Evolutionary conservation across 2,888 invertebrate species (phyloP).

Genomic region (Drosophila neonasuta): DNA sequence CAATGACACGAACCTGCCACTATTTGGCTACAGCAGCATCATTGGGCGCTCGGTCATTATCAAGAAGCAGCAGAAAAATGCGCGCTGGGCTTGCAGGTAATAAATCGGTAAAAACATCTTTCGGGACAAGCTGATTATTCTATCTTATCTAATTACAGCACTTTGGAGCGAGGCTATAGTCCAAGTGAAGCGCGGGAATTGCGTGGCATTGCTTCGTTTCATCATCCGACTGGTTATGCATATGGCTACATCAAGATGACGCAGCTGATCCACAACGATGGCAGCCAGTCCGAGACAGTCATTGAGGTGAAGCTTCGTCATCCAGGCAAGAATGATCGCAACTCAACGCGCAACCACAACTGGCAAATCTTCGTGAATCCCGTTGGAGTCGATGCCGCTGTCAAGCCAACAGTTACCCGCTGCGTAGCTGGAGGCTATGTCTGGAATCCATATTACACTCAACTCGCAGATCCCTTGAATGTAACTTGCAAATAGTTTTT

Average conservation of each 20-base stretch:
- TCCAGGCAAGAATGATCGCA: constrained; percentile 92
- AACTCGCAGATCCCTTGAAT: constrained; percentile 93
- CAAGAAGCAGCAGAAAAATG: constrained; percentile 86
- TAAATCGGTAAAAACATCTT: not conserved
- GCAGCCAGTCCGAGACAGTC: constrained; percentile 93
- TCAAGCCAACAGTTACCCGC: constrained; percentile 89
- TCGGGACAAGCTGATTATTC: fast-evolving
- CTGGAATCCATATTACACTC: constrained; percentile 96
- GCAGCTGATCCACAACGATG: constrained; percentile 93
- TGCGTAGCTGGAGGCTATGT: constrained; percentile 95
- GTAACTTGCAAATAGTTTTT: constrained; percentile 83
- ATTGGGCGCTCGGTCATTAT: constrained; percentile 93
- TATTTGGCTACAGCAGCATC: constrained; percentile 91
- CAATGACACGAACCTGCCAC: constrained; percentile 91
- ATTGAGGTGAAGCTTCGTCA: constrained; percentile 95
- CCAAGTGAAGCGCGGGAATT: constrained; percentile 93
- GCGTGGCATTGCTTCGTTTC: constrained; percentile 94
- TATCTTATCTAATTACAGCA: constrained; percentile 82
- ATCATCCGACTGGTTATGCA: constrained; percentile 91
- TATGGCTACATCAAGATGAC: constrained; percentile 93
- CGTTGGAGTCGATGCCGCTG: constrained; percentile 94
- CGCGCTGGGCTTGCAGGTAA: constrained; percentile 89
- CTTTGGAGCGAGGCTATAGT: constrained; percentile 92
- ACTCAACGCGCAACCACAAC: constrained; percentile 92
- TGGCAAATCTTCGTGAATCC: constrained; percentile 96